Conservation (phyloP, 2,113 vertebrate species). For the Apteryx mantelli region DNA sequence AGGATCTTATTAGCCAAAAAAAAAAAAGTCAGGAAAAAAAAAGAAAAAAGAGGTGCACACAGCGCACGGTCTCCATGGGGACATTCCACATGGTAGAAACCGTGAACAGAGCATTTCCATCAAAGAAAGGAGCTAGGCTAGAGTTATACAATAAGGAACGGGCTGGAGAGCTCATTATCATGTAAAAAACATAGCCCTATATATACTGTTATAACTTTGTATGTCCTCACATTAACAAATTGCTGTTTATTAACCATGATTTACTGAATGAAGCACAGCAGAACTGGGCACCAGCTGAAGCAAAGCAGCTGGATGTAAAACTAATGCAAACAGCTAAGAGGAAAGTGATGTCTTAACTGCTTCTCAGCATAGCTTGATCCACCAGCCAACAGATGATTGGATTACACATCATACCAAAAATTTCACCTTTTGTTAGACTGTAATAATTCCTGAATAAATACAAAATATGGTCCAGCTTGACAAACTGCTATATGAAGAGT, state of each 20-base stretch:
- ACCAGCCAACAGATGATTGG: conserved; percentile 32
- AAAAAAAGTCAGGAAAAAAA: neutral
- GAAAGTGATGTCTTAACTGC: conserved; percentile 28
- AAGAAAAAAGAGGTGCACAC: neutral
- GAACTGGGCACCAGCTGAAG: conserved; percentile 33
- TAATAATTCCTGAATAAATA: conserved; percentile 19
- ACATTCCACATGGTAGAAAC: conserved; percentile 63
- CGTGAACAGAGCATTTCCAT: conserved; percentile 45
- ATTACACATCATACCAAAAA: conserved; percentile 28
- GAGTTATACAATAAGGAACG: conserved; percentile 46
- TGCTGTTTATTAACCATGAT: conserved; percentile 69
- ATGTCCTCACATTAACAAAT: conserved; percentile 56
- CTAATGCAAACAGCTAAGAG: conserved; percentile 37
- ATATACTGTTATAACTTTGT: conserved; percentile 39
- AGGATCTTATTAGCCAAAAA: conserved; percentile 70
- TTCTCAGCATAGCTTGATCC: conserved; percentile 3
- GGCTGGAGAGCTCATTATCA: conserved; percentile 49
- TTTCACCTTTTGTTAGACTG: conserved; percentile 13
- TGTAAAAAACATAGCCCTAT: conserved; percentile 44
- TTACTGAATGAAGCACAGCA: conserved; percentile 46
- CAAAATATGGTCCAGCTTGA: conserved; percentile 20
- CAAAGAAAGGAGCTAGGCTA: conserved; percentile 37
- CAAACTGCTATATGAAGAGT: neutral
- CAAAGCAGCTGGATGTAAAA: conserved; percentile 59
- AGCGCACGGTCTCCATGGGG: conserved; percentile 46